These are phyloP conservation scores for Bombyx huttoni DNA, from an alignment of 2,888 invertebrate species.

Conservation along the genomic window DNA sequence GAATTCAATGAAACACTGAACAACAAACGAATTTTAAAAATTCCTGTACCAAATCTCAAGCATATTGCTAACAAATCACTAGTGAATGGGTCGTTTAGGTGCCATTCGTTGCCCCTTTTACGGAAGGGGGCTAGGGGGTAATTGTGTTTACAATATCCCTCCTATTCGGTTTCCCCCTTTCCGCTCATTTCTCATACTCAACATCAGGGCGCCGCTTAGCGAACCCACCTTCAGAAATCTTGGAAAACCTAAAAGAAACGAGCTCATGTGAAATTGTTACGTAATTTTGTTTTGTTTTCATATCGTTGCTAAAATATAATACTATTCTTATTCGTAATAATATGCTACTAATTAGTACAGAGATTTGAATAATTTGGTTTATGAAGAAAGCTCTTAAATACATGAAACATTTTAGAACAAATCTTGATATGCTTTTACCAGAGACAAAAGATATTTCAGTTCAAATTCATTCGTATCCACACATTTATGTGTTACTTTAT, in stretches of 20 bases:
- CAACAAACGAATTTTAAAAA: constrained; percentile 42
- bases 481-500: too few species aligned
- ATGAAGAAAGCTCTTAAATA: too few species aligned
- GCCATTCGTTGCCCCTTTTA: constrained; percentile 57
- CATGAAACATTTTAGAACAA: too few species aligned
- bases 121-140: constrained; percentile 38
- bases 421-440: too few species aligned
- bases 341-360: too few species aligned
- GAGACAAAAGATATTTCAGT: too few species aligned
- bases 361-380: too few species aligned
- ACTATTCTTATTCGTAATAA: too few species aligned
- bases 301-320: too few species aligned
- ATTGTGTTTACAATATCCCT: constrained; percentile 58
- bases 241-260: constrained; percentile 33
- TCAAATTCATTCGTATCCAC: too few species aligned
- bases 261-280: constrained; percentile 15
- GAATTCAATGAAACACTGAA: constrained; percentile 22
- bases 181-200: constrained; percentile 61
- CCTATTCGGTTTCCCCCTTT: constrained; percentile 23
- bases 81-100: constrained; percentile 69
- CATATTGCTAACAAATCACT: constrained; percentile 72
- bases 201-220: constrained; percentile 54
- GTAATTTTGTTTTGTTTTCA: too few species aligned
- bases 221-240: constrained; percentile 52
- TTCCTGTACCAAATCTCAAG: constrained; percentile 61